These are phyloP conservation scores for Gambusia affinis DNA, from an alignment of 2,113 vertebrate genomes.

Conservation along the genomic window DNA sequence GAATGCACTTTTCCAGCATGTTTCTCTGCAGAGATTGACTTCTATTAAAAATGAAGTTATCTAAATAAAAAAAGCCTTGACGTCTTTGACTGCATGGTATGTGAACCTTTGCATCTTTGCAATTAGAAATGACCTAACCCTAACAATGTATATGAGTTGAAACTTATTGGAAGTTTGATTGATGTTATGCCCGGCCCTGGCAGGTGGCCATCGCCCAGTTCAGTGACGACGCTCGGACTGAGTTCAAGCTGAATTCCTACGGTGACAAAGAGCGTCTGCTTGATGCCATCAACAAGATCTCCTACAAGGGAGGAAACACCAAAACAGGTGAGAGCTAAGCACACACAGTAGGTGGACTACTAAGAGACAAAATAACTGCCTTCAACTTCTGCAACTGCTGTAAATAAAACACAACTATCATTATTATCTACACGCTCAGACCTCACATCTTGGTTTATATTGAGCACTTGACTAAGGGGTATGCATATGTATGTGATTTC, in stretches of 20 bases:
- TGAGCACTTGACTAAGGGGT: not conserved
- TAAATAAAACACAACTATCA: not conserved
- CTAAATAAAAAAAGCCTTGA: not conserved
- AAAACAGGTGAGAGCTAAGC: constrained; percentile 86
- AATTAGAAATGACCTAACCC: not conserved
- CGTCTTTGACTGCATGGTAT: not conserved
- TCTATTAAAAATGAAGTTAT: not conserved
- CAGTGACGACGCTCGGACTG: constrained; percentile 95
- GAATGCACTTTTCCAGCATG: not conserved
- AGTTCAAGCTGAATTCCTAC: constrained; percentile 91
- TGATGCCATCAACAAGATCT: constrained; percentile 89
- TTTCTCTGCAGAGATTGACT: not conserved
- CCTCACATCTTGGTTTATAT: not conserved
- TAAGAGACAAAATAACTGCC: not conserved
- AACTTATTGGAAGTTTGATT: not conserved
- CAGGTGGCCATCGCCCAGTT: constrained; percentile 97
- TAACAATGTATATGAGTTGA: not conserved
- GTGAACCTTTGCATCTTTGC: not conserved
- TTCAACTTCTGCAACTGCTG: not conserved
- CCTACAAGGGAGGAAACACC: constrained; percentile 98
- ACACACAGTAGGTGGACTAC: not conserved
- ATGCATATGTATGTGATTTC: not conserved
- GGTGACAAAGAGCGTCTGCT: constrained; percentile 89
- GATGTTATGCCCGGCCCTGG: not conserved
- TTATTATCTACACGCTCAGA: not conserved